Evolutionary conservation across 64 coral and sea anemone genomes (phyloP), one percentile per base, ranked within the genome.

Genomic region (Stichodactyla helianthus): DNA sequence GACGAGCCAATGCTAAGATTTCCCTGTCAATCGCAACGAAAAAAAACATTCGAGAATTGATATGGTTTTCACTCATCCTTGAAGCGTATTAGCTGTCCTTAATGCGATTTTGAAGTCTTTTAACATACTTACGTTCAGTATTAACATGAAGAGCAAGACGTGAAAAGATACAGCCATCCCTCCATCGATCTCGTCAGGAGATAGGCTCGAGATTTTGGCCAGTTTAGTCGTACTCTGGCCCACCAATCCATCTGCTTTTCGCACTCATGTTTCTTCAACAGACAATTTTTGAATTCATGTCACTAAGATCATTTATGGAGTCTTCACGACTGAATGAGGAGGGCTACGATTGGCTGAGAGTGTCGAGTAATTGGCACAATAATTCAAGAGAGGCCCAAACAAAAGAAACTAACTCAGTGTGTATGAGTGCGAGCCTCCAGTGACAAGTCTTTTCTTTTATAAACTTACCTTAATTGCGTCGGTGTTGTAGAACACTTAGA

Each of bases 361-460:
- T 79, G 77, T 79, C 31, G 77, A 79, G 77, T 79, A 79, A 79
- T 79, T 77, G 74, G 74, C 17, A 77, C 74, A 35, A 77, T 77
- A 50, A 79, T 79, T 79, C 28, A 79, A 79, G 77, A 52, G 77
- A 65, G 6, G 4, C 4, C 6, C 15, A 8, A 52, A 81, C 78
- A 81, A 81, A 81, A 52, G 78, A 53, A 17, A 20, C 17, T 54
- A 20, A 15, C 16, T 14, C 52, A 52, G 11, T 81, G 52, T 81
- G 6, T 10, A 79, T 50, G 11, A 79, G 15, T 6, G 6, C 27
- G 77, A 35, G 26, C 77, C 14, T 6, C 68, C 10, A 74, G 26
- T 28, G 68, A 74, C 68, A 70, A 0, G 17, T 20, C 65, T n/a
- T 23, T 18, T 6, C 6, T 23, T 70, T 74, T 19, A n/a, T 9